phyloP scores from a whole-genome alignment of 2,888 invertebrate species.

The Cheiracanthium punctorium region DNA sequence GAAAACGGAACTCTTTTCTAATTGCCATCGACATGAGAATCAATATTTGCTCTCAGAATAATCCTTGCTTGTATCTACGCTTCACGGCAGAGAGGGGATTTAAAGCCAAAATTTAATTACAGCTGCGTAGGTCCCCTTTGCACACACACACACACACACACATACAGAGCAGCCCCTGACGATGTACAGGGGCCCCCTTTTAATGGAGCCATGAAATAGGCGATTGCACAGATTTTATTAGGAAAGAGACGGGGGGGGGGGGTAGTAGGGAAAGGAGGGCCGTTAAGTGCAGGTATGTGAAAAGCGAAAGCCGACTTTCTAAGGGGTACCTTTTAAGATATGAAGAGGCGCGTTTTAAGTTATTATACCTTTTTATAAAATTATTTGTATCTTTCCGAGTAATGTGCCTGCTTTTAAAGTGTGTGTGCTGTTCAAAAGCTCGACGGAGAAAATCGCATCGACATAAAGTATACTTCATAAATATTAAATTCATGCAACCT shows the following conservation, averaged over 20 bases:
- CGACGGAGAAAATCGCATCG: too few species aligned
- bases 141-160: too few species aligned
- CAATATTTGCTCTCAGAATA: conserved; percentile 67
- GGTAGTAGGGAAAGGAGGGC: conserved; percentile 37
- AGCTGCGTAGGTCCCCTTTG: conserved; percentile 32
- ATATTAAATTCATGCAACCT: too few species aligned
- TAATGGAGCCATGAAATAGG: conserved; percentile 49
- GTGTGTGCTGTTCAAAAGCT: too few species aligned
- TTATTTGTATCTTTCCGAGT: not conserved
- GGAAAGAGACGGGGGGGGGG: conserved; percentile 31
- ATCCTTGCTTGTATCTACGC: conserved; percentile 45
- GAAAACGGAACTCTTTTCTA: conserved; percentile 64
- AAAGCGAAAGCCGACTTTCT: not conserved
- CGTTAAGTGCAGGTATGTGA: not conserved
- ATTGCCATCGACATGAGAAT: conserved; percentile 66
- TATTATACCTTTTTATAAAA: not conserved
- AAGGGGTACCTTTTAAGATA: not conserved
- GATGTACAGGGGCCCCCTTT: conserved; percentile 36
- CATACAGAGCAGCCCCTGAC: conserved; percentile 22
- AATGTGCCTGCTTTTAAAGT: too few species aligned
- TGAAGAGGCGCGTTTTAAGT: not conserved
- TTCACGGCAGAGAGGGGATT: conserved; percentile 26
- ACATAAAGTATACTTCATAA: too few species aligned
- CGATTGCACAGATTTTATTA: conserved; percentile 64
- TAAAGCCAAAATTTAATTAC: conserved; percentile 69